These are phyloP conservation scores for Leucophenga varia DNA, from an alignment of 1,140 invertebrate species.

Conservation along the genomic window DNA sequence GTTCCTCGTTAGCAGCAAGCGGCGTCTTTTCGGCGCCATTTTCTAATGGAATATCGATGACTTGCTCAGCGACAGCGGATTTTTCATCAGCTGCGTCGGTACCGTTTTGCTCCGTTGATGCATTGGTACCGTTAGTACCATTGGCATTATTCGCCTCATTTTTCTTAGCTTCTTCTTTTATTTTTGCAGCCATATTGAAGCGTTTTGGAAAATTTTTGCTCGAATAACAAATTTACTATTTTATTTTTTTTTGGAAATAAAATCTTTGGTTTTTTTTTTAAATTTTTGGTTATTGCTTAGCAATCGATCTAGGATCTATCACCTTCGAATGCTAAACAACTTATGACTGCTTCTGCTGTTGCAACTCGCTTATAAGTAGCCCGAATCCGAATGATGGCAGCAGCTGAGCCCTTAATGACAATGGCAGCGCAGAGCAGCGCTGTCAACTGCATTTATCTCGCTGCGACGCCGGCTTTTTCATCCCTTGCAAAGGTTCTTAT, in stretches of 20 bases:
- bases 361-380: constrained; percentile 17
- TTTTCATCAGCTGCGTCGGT: too few species aligned
- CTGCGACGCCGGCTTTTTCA: too few species aligned
- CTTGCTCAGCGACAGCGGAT: too few species aligned
- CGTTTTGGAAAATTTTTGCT: too few species aligned
- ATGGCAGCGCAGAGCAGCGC: constrained; percentile 16
- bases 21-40: constrained; percentile 57
- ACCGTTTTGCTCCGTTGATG: too few species aligned
- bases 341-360: constrained; percentile 46
- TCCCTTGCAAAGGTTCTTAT: constrained; percentile 12
- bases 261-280: background rate
- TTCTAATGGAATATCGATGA: constrained; percentile 51
- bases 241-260: too few species aligned
- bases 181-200: too few species aligned
- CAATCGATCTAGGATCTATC: constrained; percentile 49
- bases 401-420: constrained; percentile 34
- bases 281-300: constrained; percentile 18
- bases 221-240: too few species aligned
- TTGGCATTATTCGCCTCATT: too few species aligned
- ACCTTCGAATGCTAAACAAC: constrained; percentile 34
- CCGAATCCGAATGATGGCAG: background rate
- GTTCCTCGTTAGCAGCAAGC: too few species aligned
- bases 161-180: too few species aligned
- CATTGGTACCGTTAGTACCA: too few species aligned
- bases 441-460: constrained; percentile 14